A percentile compares a stretch with the other conserved stretches of the same genome.
Conservation (phyloP, 2,797 vertebrate species). For the Steatocranus sp. region DNA sequence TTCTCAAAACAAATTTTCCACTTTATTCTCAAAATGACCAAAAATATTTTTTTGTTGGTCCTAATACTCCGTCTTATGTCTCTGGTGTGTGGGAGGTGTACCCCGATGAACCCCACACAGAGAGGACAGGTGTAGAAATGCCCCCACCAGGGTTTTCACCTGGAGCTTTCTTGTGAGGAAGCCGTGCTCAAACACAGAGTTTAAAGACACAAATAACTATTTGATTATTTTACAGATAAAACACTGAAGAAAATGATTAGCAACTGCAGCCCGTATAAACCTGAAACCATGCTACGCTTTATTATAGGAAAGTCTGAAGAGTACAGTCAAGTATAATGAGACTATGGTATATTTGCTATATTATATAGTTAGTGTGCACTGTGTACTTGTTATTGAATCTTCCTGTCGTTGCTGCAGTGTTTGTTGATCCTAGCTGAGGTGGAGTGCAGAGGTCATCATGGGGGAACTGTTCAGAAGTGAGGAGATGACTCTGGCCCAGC, state of each 20-base stretch:
- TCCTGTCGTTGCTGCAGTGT: background rate
- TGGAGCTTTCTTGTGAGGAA: background rate
- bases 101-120: background rate
- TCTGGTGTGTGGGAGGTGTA: background rate
- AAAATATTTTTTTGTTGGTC: background rate
- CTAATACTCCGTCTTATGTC: fast-evolving
- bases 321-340: background rate
- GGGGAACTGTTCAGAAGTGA: conserved; percentile 94
- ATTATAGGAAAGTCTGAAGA: background rate
- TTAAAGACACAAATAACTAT: background rate
- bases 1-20: background rate
- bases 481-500: conserved; percentile 96
- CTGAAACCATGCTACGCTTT: fast-evolving
- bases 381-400: background rate
- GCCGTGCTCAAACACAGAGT: background rate
- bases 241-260: background rate
- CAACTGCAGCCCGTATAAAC: background rate
- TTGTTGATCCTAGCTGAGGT: background rate
- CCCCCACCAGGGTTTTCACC: fast-evolving
- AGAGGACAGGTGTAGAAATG: background rate
- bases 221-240: background rate
- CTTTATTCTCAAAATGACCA: background rate
- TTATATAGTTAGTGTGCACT: background rate
- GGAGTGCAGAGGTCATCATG: conserved; percentile 69
- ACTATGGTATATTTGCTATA: fast-evolving